Conservation (phyloP, 2,888 invertebrate genomes). For the Bimastos eiseni region DNA sequence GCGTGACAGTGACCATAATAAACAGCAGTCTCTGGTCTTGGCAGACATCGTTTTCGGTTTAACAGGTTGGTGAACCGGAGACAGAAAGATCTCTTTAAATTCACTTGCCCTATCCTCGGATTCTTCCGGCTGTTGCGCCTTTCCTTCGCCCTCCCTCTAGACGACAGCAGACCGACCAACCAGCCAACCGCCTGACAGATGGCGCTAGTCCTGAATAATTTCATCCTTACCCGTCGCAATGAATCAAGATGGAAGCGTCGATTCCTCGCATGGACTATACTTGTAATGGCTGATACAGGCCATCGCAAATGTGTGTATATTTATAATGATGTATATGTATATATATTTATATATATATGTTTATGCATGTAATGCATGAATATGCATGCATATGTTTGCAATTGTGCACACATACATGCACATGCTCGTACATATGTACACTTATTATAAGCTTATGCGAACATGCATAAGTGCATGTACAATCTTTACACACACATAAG, state of each 20-base stretch:
- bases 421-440: too few relatives aligned
- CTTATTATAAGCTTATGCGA: too few relatives aligned
- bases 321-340: neutral
- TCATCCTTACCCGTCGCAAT: neutral
- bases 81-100: conserved; percentile 4
- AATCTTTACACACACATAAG: too few relatives aligned
- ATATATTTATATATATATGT: too few relatives aligned
- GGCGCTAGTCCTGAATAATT: neutral
- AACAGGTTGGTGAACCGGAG: neutral
- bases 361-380: too few relatives aligned
- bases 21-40: neutral
- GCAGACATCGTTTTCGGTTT: neutral
- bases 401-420: too few relatives aligned
- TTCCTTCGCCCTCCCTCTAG: neutral
- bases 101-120: neutral
- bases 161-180: neutral
- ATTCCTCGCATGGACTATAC: neutral
- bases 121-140: neutral
- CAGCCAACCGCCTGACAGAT: neutral
- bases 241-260: conserved; percentile 1
- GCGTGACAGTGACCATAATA: neutral
- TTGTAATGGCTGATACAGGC: too few relatives aligned
- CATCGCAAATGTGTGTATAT: neutral
- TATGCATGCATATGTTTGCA: too few relatives aligned
- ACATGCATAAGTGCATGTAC: too few relatives aligned